These are phyloP conservation scores for Timandra comae DNA, from an alignment of 2,888 invertebrate genomes.

Conservation along the genomic window DNA sequence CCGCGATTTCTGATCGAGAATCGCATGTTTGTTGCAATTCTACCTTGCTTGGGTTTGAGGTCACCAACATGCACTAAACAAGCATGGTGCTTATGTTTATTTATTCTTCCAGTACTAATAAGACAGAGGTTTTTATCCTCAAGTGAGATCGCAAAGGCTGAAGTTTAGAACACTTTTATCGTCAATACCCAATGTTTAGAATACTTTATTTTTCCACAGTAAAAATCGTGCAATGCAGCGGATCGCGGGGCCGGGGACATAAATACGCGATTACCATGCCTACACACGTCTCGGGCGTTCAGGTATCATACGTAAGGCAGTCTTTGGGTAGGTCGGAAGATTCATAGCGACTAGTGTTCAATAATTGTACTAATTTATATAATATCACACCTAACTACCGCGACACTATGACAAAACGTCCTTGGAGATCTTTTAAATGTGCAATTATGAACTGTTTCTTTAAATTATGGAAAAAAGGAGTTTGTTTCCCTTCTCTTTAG, in stretches of 20 bases:
- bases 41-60: too few relatives aligned
- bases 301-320: constrained; percentile 70
- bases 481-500: too few relatives aligned
- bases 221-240: constrained; percentile 52
- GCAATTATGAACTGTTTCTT: not conserved
- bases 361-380: constrained; percentile 47
- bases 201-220: not conserved
- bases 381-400: constrained; percentile 47
- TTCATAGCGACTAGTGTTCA: constrained; percentile 64
- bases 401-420: constrained; percentile 41
- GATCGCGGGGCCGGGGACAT: constrained; percentile 54
- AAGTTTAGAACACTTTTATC: too few relatives aligned
- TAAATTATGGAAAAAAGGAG: not conserved
- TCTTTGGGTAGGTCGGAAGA: constrained; percentile 78
- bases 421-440: constrained; percentile 28
- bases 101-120: too few relatives aligned
- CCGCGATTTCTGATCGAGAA: too few relatives aligned
- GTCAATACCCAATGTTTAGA: too few relatives aligned
- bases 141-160: too few relatives aligned
- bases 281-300: constrained; percentile 61
- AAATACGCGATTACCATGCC: constrained; percentile 39
- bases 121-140: too few relatives aligned
- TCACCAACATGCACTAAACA: too few relatives aligned
- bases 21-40: too few relatives aligned
- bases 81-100: too few relatives aligned